Percentiles rank a stretch among this genome's conserved stretches.
phyloP scores from a whole-genome alignment of 2,113 vertebrate genomes.

The Antigone vipio region DNA sequence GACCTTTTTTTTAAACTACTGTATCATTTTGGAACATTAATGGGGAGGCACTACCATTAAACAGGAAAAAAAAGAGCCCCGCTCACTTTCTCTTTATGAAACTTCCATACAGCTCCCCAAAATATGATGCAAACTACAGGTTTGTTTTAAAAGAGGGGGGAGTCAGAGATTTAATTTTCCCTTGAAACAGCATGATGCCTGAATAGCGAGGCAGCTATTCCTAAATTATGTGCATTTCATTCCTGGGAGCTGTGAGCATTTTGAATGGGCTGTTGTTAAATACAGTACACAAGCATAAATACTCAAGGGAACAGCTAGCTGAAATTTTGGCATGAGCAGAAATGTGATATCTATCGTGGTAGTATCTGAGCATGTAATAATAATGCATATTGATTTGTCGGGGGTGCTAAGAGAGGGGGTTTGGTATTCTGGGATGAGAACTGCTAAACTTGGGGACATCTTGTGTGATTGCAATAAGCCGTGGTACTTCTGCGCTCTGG shows the following conservation, averaged over 20 bases:
- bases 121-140: slow-evolving; percentile 44
- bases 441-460: background rate
- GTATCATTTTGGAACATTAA: slow-evolving; percentile 54
- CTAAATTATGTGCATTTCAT: slow-evolving; percentile 66
- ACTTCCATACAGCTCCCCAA: slow-evolving; percentile 34
- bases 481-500: background rate
- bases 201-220: slow-evolving; percentile 58
- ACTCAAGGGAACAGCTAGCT: slow-evolving; percentile 40
- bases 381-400: slow-evolving; percentile 18
- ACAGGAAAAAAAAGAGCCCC: background rate
- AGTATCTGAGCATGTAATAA: slow-evolving; percentile 18
- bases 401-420: background rate
- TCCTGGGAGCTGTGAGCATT: slow-evolving; percentile 57
- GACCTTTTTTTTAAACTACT: slow-evolving; percentile 20
- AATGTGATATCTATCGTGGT: slow-evolving; percentile 15
- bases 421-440: background rate
- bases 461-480: background rate
- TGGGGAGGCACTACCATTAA: slow-evolving; percentile 16
- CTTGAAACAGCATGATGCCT: slow-evolving; percentile 51
- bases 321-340: slow-evolving; percentile 50
- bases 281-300: slow-evolving; percentile 61
- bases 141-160: slow-evolving; percentile 30
- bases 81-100: slow-evolving; percentile 8
- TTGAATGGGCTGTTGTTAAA: slow-evolving; percentile 61
- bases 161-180: slow-evolving; percentile 56